Percentiles rank a stretch among this genome's conserved stretches.
phyloP scores from a whole-genome alignment of 2,888 invertebrate species.

The Argynnis bischoffii region DNA sequence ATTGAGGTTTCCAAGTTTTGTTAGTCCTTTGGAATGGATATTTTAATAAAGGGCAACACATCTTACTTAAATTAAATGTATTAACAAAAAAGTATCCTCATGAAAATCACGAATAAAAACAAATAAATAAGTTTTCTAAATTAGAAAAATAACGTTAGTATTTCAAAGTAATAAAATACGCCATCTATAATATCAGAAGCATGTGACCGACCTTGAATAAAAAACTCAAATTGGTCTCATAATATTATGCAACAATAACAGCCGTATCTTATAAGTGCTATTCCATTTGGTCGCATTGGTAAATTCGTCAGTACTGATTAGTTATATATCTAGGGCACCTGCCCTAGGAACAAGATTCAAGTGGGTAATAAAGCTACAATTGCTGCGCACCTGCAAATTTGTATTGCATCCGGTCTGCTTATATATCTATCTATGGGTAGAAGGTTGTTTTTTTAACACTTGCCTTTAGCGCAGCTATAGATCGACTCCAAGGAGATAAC shows the following conservation, averaged over 20 bases:
- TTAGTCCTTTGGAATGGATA: not conserved
- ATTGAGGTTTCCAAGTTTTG: conserved; percentile 7
- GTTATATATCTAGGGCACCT: not conserved
- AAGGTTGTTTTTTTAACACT: too few relatives aligned
- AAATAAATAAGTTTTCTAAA: not conserved
- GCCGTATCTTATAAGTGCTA: too few relatives aligned
- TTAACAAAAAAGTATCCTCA: not conserved
- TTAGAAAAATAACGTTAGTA: too few relatives aligned
- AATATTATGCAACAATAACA: conserved; percentile 11
- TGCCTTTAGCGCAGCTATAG: too few relatives aligned
- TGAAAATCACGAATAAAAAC: not conserved
- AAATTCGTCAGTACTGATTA: too few relatives aligned
- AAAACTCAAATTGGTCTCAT: conserved; percentile 9
- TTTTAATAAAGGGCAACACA: too few relatives aligned
- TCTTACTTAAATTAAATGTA: too few relatives aligned
- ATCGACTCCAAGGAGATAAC: too few relatives aligned
- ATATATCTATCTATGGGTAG: conserved; percentile 6
- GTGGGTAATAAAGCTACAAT: not conserved
- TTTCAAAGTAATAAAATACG: conserved; percentile 7
- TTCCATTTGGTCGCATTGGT: too few relatives aligned
- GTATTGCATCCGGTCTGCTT: conserved; percentile 25
- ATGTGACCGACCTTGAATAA: conserved; percentile 12
- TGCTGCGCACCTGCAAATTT: conserved; percentile 24
- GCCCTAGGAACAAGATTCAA: not conserved
- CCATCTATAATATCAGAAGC: conserved; percentile 2